Evolutionary conservation across 2,888 invertebrate genomes (phyloP).

Genomic region (Epiblema foenella): DNA sequence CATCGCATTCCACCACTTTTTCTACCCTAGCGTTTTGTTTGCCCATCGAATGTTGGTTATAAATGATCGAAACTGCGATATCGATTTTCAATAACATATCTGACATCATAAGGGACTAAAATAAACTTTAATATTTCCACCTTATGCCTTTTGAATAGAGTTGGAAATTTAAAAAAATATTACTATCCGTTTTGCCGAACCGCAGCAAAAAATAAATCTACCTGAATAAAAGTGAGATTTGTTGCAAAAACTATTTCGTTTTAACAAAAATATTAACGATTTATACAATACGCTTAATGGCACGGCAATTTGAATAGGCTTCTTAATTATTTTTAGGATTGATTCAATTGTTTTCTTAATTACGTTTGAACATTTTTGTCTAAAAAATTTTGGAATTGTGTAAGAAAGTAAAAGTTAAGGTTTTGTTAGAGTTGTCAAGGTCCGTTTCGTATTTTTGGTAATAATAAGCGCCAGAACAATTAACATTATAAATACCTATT

Average conservation of each 20-base stretch:
- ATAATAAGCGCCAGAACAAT: too few species aligned
- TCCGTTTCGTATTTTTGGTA: too few species aligned
- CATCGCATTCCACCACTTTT: constrained; percentile 74
- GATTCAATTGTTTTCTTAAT: constrained; percentile 20
- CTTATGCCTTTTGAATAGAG: constrained; percentile 43
- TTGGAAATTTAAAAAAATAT: constrained; percentile 16
- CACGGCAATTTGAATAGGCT: constrained; percentile 27
- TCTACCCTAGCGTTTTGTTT: constrained; percentile 72
- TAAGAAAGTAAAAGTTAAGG: background rate
- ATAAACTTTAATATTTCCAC: constrained; percentile 47
- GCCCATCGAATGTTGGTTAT: constrained; percentile 79
- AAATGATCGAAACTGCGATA: constrained; percentile 82
- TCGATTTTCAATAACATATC: constrained; percentile 65
- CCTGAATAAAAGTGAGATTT: constrained; percentile 68
- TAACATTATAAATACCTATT: too few species aligned
- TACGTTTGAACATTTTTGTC: constrained; percentile 9
- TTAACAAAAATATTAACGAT: constrained; percentile 49
- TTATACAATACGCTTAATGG: constrained; percentile 31
- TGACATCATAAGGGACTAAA: constrained; percentile 50
- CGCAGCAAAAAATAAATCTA: constrained; percentile 58
- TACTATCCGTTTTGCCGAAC: constrained; percentile 11
- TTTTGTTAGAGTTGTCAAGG: constrained; percentile 3
- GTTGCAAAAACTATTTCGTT: constrained; percentile 58
- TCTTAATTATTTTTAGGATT: constrained; percentile 29
- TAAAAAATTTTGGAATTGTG: background rate